Evolutionary conservation across 2,888 invertebrate genomes (phyloP).

Genomic region (Muschampia plurimacula): DNA sequence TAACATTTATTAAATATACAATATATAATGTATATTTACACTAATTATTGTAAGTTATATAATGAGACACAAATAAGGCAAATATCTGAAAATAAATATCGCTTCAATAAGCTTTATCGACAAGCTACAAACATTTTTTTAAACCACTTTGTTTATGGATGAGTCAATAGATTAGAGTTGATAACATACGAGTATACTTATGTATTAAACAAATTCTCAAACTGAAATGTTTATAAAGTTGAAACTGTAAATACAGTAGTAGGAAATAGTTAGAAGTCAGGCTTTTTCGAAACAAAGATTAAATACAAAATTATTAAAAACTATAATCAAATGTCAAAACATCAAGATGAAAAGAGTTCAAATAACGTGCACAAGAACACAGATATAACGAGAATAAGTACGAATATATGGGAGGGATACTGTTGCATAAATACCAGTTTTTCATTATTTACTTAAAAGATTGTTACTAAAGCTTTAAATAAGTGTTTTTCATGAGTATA

Average conservation of each 20-base stretch:
- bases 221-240: constrained; percentile 8
- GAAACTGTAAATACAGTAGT: constrained; percentile 4
- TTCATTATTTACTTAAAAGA: background rate
- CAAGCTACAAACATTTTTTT: constrained; percentile 8
- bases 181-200: background rate
- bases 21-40: too few species aligned
- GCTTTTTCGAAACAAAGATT: constrained; percentile 18
- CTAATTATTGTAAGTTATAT: too few species aligned
- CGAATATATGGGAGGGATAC: constrained; percentile 42
- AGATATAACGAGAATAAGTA: constrained; percentile 35
- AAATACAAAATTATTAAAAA: constrained; percentile 33
- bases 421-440: constrained; percentile 52
- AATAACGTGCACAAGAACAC: constrained; percentile 57
- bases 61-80: background rate
- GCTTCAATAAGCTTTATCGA: constrained; percentile 18
- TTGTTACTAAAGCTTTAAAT: background rate
- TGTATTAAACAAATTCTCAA: constrained; percentile 13
- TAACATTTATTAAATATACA: too few species aligned
- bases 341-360: constrained; percentile 47
- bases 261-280: constrained; percentile 21
- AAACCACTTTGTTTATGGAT: background rate
- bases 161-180: background rate
- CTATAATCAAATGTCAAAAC: constrained; percentile 37
- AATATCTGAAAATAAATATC: background rate
- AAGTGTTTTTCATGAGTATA: background rate